phyloP scores from a whole-genome alignment of 2,113 vertebrate genomes.

The Rhagologus leucostigma region DNA sequence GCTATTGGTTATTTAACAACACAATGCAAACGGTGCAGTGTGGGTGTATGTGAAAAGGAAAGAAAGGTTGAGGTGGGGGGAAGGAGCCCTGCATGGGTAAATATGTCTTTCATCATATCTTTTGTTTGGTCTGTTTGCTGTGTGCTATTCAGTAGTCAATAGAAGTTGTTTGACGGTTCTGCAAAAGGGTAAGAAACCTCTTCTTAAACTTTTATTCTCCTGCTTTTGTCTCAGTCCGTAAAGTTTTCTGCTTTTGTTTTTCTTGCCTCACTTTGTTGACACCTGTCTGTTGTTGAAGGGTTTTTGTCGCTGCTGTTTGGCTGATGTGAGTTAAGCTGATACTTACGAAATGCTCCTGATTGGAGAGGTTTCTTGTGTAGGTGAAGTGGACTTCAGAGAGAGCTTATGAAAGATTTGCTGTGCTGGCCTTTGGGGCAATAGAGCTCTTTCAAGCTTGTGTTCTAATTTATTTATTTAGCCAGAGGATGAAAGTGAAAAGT shows the following conservation, averaged over 20 bases:
- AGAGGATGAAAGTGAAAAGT: neutral
- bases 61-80: constrained; percentile 56
- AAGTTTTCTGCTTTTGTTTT: constrained; percentile 62
- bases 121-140: constrained; percentile 73
- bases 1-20: constrained; percentile 71
- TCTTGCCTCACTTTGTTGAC: neutral
- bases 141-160: constrained; percentile 69
- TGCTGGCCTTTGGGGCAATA: neutral
- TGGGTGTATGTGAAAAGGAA: constrained; percentile 62
- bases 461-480: constrained; percentile 38
- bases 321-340: neutral
- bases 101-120: constrained; percentile 70
- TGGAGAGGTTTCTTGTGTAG: neutral
- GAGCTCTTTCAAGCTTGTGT: neutral
- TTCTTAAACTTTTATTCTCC: constrained; percentile 60
- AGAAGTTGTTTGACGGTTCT: constrained; percentile 58
- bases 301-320: neutral
- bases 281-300: constrained; percentile 5
- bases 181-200: constrained; percentile 53
- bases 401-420: neutral
- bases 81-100: constrained; percentile 61
- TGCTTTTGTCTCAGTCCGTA: constrained; percentile 32
- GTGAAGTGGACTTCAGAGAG: constrained; percentile 25
- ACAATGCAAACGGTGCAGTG: constrained; percentile 57
- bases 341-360: neutral